These are phyloP conservation scores for Caenorhabditis sp. DNA, from an alignment of 2,888 invertebrate genomes.

Conservation along the genomic window DNA sequence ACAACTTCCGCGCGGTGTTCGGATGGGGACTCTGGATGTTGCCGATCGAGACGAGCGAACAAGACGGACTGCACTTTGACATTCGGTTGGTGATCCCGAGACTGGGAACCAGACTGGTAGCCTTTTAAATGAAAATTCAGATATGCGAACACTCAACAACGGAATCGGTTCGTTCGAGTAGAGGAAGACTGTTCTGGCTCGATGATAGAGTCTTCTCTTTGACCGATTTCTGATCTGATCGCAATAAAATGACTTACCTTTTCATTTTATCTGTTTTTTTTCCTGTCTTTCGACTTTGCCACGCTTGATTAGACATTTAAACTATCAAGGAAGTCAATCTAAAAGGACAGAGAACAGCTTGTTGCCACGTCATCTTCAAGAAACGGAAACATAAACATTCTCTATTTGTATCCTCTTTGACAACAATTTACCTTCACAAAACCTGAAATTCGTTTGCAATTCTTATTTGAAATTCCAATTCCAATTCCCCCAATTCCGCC, in stretches of 20 bases:
- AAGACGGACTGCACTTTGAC: conserved; percentile 69
- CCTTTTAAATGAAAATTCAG: conserved; percentile 11
- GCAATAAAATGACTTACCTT: background rate
- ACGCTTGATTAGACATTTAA: conserved; percentile 10
- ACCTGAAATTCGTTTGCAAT: conserved; percentile 48
- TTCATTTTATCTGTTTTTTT: background rate
- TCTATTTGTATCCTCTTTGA: conserved; percentile 13
- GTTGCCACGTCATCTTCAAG: conserved; percentile 21
- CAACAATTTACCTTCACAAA: conserved; percentile 25
- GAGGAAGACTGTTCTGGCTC: conserved; percentile 24
- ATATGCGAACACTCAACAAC: conserved; percentile 31
- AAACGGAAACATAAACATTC: conserved; percentile 46
- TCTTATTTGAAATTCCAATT: too few species aligned
- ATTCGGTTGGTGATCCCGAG: conserved; percentile 42
- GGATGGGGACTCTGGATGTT: conserved; percentile 73
- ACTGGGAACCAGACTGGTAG: too few species aligned
- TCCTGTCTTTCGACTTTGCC: background rate
- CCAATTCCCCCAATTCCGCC: too few species aligned
- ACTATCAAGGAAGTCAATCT: conserved; percentile 9
- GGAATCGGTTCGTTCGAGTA: conserved; percentile 26
- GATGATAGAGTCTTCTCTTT: background rate
- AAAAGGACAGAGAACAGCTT: conserved; percentile 2
- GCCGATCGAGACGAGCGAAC: conserved; percentile 62
- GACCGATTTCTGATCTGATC: background rate
- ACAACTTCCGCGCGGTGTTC: conserved; percentile 66